Evolutionary conservation across 2,888 invertebrate species (phyloP), one percentile per base, ranked within the genome.

Genomic region (Stenichneumon culpator): DNA sequence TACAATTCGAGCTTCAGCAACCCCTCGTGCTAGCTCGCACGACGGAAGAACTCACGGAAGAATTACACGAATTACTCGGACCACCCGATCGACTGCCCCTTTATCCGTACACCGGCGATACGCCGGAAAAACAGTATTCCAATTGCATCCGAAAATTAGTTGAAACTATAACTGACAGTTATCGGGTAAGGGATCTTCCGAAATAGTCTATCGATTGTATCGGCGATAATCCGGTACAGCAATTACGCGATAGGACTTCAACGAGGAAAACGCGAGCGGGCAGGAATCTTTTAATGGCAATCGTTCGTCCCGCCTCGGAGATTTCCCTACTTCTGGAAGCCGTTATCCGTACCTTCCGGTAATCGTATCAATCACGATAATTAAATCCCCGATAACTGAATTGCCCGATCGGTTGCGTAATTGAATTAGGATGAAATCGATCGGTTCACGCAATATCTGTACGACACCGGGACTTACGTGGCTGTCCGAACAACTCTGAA

Each of bases 381-480:
- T 52, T 79, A 52, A 32, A 22, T 22, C 44, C 11, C 25, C 2
- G 22, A 4, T 6, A 19, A 28, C 36, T 32, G 28, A 11, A 54
- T 68, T 19, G 19, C 3, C 7, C 25, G 3, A 9, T 36, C 1
- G 65, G 52, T 25, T 65, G 52, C 14, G 14, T 52, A 36, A 39
- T 72, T 54, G n/a, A 60, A 28, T 60, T 54, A 92, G 92, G 92
- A 92, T 39, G 92, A 92, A 39, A 72, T 92, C 14, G 87, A 87
- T 22, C 89, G 89, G 22, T 92, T 92, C 50, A 88, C 84, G 32
- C 92, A 92, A 86, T 91, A 89, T 74, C 86, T 92, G 19, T 90
- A 90, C 57, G 90, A 90, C 67, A 91, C 86, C 7, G 92, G 92
- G 32, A 50, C 75, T n/a, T 92, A 92, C 52, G 73, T 87, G 5